Conservation (phyloP, 2,113 vertebrate species). For the Thryonomys swinderianus region DNA sequence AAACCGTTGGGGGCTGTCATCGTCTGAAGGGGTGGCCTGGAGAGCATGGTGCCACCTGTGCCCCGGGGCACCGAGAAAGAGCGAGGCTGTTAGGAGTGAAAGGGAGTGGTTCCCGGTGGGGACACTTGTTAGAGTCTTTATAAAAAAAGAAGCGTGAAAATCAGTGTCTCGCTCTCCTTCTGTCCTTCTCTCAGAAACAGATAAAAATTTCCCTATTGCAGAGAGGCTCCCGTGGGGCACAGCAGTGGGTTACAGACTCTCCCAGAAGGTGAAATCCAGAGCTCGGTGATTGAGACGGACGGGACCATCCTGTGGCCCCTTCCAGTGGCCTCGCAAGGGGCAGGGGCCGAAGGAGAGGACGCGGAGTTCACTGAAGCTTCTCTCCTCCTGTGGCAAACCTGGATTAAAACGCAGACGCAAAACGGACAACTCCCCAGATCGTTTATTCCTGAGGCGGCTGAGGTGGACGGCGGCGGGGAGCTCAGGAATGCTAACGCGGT, state of each 20-base stretch:
- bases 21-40: neutral
- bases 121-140: slow-evolving; percentile 44
- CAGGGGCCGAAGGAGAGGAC: neutral
- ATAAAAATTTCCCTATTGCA: slow-evolving; percentile 19
- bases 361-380: neutral
- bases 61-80: slow-evolving; percentile 27
- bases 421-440: neutral
- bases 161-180: neutral
- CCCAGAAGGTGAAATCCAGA: slow-evolving; percentile 14
- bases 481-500: neutral
- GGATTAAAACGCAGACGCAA: neutral
- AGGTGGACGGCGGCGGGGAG: neutral
- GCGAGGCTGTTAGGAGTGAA: neutral
- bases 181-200: neutral
- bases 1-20: slow-evolving; percentile 47
- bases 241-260: neutral
- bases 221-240: neutral
- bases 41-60: slow-evolving; percentile 20
- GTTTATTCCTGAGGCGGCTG: neutral
- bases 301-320: neutral
- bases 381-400: neutral
- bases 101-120: slow-evolving; percentile 29
- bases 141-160: neutral
- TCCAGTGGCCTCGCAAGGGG: neutral
- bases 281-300: neutral